phyloP scores from a whole-genome alignment of 2,113 vertebrate genomes.

The Nibea coibor region DNA sequence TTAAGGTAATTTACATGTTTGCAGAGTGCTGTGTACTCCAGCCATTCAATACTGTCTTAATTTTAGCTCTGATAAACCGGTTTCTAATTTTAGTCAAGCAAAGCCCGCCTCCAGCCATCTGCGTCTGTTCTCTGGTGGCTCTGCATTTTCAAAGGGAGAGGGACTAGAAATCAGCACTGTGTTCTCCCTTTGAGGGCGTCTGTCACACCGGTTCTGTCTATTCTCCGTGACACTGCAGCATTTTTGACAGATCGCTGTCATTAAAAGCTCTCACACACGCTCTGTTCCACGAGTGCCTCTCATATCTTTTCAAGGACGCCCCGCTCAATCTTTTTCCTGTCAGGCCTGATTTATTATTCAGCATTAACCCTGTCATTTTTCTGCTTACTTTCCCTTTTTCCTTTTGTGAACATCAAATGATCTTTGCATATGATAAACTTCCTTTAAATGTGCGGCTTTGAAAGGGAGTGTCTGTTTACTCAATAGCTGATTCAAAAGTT shows the following conservation, averaged over 20 bases:
- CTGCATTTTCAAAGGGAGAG: slow-evolving; percentile 58
- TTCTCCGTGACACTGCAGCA: slow-evolving; percentile 30
- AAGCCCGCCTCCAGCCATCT: slow-evolving; percentile 62
- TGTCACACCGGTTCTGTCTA: slow-evolving; percentile 54
- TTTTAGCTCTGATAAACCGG: slow-evolving; percentile 65
- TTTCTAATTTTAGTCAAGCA: slow-evolving; percentile 75
- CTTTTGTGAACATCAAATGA: slow-evolving; percentile 23
- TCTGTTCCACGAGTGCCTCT: slow-evolving; percentile 43
- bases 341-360: slow-evolving; percentile 42
- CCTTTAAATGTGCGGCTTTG: slow-evolving; percentile 8
- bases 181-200: slow-evolving; percentile 55
- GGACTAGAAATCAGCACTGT: slow-evolving; percentile 9
- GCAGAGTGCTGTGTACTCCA: slow-evolving; percentile 13
- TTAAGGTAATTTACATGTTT: slow-evolving; percentile 29
- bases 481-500: slow-evolving; percentile 28
- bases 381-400: not conserved
- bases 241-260: slow-evolving; percentile 74
- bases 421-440: slow-evolving; percentile 24
- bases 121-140: slow-evolving; percentile 55
- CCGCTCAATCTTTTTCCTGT: slow-evolving; percentile 4
- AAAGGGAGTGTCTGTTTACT: slow-evolving; percentile 9
- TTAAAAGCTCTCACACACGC: slow-evolving; percentile 57
- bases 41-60: slow-evolving; percentile 50
- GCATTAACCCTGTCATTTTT: slow-evolving; percentile 23
- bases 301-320: slow-evolving; percentile 64